Evolutionary conservation across 2,113 vertebrate species (phyloP), one percentile per base, ranked within the genome.

Genomic region (Epinephelus lanceolatus): DNA sequence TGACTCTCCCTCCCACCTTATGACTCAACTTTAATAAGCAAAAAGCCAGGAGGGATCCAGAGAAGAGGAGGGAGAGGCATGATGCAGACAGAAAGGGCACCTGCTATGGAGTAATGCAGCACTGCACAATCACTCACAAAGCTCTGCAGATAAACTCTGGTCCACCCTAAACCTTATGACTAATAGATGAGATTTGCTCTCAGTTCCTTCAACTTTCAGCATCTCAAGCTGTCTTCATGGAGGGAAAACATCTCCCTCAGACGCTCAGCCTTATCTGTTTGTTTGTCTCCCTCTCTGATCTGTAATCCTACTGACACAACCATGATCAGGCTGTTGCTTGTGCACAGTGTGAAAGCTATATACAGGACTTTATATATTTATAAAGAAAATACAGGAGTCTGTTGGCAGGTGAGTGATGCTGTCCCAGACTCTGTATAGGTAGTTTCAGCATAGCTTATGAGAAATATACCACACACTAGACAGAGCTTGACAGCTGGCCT

Each of bases 121-220:
- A 78, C 66, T 74, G 80, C 76, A 87, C 73, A 55, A 15, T 88
- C 85, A 52, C 81, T 83, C 71, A 25, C 87, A 80, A 69, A 86
- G 76, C 83, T 79, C 77, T 77, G 82, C 85, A 86, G 80, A 86
- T 71, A 71, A 84, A 71, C 71, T 71, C 53, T 62, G n/a, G 71
- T 73, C 78, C 81, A 60, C 72, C 76, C 70, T 42, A 71, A 87
- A 88, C 52, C 88, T 92, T 85, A 91, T 94, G 80, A 91, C 88
- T 94, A 84, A 94, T 89, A 84, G 68, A 94, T 91, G 82, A 89
- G 76, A 84, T 91, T 62, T 84, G 51, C 86, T 63, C 72, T 25
- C 18, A 25, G 61, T 60, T 76, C 40, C 80, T 79, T 78, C 80
- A 72, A 19, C 79, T 81, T 1, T 5, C 66, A 67, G 71, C 74